Base-by-base conservation (phyloP, 2,888 invertebrate genomes). In the Diarsia rubi region DNA sequence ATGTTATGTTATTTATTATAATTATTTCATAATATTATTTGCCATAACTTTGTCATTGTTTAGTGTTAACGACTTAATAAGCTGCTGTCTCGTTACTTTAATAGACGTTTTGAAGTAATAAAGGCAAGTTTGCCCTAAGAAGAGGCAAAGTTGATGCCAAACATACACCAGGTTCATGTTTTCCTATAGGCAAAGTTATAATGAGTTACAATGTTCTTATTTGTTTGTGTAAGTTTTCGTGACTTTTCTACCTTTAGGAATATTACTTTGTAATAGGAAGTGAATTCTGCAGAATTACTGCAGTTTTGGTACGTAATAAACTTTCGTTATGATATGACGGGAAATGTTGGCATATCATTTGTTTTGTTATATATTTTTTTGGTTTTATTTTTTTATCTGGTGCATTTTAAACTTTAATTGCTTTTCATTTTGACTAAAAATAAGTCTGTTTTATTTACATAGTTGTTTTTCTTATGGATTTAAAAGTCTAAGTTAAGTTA, bases 161-260 rank as follows among this genome's bases (percentile, higher is more conserved):
- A 90, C 86, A 88, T 84, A 88, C 78, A 84, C 71, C 72, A 72
- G 77, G 73, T 83, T 78, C 71, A 80, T 87, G 88, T 90, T 90
- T 89, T 85, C 86, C 82, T 87, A 84, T 85, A 78, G 82, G 76
- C 86, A 71, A 92, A 92, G 91, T 93, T 93, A 90, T 92, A 93
- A 93, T 91, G 91, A 93, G 91, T 91, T 90, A 87, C 86, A 86
- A 88, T 87, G 89, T 90, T 88, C 71, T 71, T 74, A 84, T 86
- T 85, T 88, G 89, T 89, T 90, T 88, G 86, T 89, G 87, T 86
- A 86, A 88, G 86, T 85, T 81, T 88, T 89, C 89, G 91, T 91
- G 90, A 91, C 90, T 89, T 78, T 86, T 85, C 75, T 69, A 57
- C 65, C 78, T 78, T 78, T 77, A 69, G 83, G 88, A 90, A 91